A percentile compares a stretch with the other conserved stretches of the same genome.
Conservation (phyloP, 2,113 vertebrate genomes). For the Lipotes vexillifer region DNA sequence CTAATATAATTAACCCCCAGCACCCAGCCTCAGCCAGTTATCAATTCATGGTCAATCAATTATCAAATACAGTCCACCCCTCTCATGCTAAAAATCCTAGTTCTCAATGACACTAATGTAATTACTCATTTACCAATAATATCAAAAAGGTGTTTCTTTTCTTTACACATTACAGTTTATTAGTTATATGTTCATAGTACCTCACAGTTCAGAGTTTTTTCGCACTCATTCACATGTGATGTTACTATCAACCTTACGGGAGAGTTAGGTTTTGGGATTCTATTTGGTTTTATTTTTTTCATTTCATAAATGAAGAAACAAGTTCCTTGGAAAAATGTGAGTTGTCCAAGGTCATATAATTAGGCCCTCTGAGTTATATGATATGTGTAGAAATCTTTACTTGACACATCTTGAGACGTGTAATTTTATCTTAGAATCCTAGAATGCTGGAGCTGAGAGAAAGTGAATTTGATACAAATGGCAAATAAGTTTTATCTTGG, state of each 20-base stretch:
- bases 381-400: slow-evolving; percentile 13
- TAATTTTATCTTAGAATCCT: slow-evolving; percentile 31
- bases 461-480: neutral
- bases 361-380: neutral
- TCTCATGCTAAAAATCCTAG: slow-evolving; percentile 3
- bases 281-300: neutral
- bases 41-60: neutral
- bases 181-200: neutral
- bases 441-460: neutral
- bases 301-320: slow-evolving; percentile 14
- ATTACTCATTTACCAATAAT: neutral
- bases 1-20: neutral
- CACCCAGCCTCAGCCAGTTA: neutral
- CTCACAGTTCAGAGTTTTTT: slow-evolving; percentile 3
- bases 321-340: neutral
- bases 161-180: neutral
- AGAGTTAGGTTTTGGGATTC: neutral
- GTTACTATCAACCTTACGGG: neutral
- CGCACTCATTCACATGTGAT: neutral
- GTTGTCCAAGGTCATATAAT: neutral
- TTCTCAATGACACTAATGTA: neutral
- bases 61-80: neutral
- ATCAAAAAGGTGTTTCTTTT: neutral
- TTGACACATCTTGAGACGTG: neutral
- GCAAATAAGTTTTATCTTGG: neutral